phyloP scores from a whole-genome alignment of 2,113 vertebrate genomes.

The Festucalex cinctus region DNA sequence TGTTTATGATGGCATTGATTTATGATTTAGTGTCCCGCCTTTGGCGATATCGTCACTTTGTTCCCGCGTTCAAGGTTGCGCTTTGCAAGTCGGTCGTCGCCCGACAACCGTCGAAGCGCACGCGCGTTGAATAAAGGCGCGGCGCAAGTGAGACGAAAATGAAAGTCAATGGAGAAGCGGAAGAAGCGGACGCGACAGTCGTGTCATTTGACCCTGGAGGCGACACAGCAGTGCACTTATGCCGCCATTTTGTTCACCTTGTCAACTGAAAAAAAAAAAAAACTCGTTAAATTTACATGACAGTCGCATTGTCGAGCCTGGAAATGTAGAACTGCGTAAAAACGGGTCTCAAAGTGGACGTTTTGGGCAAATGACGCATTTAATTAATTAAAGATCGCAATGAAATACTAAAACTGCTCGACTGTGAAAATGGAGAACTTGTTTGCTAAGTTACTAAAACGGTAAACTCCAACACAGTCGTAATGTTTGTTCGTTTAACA shows the following conservation, averaged over 20 bases:
- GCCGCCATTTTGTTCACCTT: neutral
- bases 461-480: too few species aligned
- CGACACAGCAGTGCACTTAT: neutral
- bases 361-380: too few species aligned
- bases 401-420: too few species aligned
- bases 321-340: neutral
- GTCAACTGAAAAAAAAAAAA: neutral
- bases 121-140: neutral
- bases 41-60: neutral
- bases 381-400: too few species aligned
- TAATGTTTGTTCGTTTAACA: too few species aligned
- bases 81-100: neutral
- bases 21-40: neutral
- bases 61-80: neutral
- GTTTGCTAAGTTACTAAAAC: too few species aligned
- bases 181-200: neutral
- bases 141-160: neutral
- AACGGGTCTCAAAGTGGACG: too few species aligned
- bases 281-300: too few species aligned
- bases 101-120: neutral
- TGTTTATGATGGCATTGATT: neutral
- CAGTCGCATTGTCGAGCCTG: neutral
- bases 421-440: too few species aligned
- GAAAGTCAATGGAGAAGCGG: neutral
- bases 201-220: neutral